These are phyloP conservation scores for Amphipoea lucens DNA, from an alignment of 2,888 invertebrate genomes.

Conservation along the genomic window DNA sequence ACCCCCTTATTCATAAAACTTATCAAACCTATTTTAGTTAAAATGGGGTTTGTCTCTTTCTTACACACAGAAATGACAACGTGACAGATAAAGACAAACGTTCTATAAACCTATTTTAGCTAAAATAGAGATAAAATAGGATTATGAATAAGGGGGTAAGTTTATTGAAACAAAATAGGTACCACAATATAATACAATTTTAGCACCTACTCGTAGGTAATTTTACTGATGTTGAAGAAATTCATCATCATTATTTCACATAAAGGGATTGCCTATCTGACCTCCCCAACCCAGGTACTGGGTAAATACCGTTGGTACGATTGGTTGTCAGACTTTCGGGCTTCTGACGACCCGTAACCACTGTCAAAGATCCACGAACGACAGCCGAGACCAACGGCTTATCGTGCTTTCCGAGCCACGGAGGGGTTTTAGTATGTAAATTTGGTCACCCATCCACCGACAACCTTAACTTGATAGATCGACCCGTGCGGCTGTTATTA, in stretches of 20 bases:
- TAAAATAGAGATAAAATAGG: no score
- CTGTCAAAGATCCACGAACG: not conserved
- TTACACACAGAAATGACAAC: no score
- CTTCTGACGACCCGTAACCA: not conserved
- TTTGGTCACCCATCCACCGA: not conserved
- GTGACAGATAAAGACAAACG: no score
- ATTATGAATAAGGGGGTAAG: no score
- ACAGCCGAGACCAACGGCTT: not conserved
- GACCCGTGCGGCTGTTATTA: not conserved
- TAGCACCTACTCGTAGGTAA: not conserved
- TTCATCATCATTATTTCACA: no score
- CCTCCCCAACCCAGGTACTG: no score
- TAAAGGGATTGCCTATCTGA: no score
- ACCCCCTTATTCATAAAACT: no score
- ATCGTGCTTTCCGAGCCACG: not conserved
- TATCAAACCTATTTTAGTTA: no score
- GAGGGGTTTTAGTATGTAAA: not conserved
- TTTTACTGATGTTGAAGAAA: not conserved
- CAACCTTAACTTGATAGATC: not conserved
- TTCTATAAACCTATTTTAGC: no score
- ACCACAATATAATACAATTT: constrained; percentile 4
- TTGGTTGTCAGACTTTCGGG: not conserved
- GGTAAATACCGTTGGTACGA: not conserved
- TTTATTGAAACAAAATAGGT: no score
- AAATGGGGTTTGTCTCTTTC: no score